A percentile compares a stretch with the other conserved stretches of the same genome.
These are phyloP conservation scores for Pilophorus perplexus DNA, from an alignment of 2,888 invertebrate genomes.

Conservation along the genomic window DNA sequence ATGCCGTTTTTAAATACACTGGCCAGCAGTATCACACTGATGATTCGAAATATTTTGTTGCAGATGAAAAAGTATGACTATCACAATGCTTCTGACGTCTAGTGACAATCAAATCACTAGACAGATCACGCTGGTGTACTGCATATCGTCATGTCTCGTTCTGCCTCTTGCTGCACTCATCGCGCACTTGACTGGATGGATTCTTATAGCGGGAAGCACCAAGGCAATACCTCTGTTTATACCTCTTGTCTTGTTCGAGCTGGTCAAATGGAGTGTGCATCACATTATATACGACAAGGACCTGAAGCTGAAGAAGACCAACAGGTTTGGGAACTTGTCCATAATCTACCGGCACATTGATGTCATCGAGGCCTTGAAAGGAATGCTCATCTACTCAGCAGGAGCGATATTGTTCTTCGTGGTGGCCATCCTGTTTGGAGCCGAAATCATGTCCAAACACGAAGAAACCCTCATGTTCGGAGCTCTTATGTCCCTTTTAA, in stretches of 20 bases:
- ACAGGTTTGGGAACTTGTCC: slow-evolving; percentile 21
- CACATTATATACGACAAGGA: slow-evolving; percentile 41
- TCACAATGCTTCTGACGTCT: slow-evolving; percentile 29
- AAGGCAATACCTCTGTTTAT: slow-evolving; percentile 29
- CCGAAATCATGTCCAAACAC: slow-evolving; percentile 62
- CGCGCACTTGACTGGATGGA: slow-evolving; percentile 3
- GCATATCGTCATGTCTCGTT: slow-evolving; percentile 29
- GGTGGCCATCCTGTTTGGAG: slow-evolving; percentile 66
- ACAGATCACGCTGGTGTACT: slow-evolving; percentile 39
- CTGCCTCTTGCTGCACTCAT: background rate
- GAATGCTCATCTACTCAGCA: slow-evolving; percentile 54
- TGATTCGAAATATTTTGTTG: too few relatives aligned
- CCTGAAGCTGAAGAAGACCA: slow-evolving; percentile 34
- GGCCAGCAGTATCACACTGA: too few relatives aligned
- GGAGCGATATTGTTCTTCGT: slow-evolving; percentile 59
- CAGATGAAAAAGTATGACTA: background rate
- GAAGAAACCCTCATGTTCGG: slow-evolving; percentile 69
- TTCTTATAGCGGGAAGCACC: slow-evolving; percentile 30
- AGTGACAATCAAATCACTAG: slow-evolving; percentile 36
- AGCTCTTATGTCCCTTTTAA: slow-evolving; percentile 60
- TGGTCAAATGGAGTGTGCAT: slow-evolving; percentile 41
- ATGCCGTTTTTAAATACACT: too few relatives aligned
- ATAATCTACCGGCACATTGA: slow-evolving; percentile 31
- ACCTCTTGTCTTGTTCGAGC: slow-evolving; percentile 33
- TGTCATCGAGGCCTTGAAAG: slow-evolving; percentile 54